Evolutionary conservation across 2,888 invertebrate species (phyloP).

Genomic region (Timema cristinae): DNA sequence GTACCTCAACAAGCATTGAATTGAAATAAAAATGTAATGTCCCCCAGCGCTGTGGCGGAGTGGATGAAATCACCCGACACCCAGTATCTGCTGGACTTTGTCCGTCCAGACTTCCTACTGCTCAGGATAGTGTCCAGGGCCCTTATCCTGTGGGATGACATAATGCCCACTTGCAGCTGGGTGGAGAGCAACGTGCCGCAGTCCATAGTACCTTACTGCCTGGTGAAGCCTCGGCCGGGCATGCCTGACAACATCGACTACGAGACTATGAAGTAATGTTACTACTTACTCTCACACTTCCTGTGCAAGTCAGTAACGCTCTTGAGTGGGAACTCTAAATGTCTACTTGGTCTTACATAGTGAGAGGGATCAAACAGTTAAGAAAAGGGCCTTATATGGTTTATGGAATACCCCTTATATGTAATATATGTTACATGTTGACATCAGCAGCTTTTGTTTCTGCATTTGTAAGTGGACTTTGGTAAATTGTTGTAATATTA

Average conservation of each 20-base stretch:
- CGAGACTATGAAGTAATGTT: constrained; percentile 84
- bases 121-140: constrained; percentile 75
- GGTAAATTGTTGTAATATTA: too few species aligned
- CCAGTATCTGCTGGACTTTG: constrained; percentile 83
- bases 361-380: too few species aligned
- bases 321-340: too few species aligned
- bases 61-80: constrained; percentile 91
- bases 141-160: constrained; percentile 83
- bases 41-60: constrained; percentile 68
- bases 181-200: constrained; percentile 75
- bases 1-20: too few species aligned
- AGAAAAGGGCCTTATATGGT: too few species aligned
- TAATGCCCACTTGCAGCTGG: constrained; percentile 79
- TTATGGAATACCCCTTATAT: too few species aligned
- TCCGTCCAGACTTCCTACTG: constrained; percentile 86
- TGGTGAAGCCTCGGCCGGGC: constrained; percentile 66
- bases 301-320: neutral
- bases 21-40: too few species aligned
- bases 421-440: too few species aligned
- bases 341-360: too few species aligned
- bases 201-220: constrained; percentile 70
- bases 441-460: too few species aligned
- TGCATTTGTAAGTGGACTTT: too few species aligned
- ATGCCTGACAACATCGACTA: constrained; percentile 67
- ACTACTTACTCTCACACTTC: constrained; percentile 9